A percentile compares a stretch with the other conserved stretches of the same genome.
Evolutionary conservation across 2,797 vertebrate genomes (phyloP).

Genomic region (Hydrocynus forskahlii): DNA sequence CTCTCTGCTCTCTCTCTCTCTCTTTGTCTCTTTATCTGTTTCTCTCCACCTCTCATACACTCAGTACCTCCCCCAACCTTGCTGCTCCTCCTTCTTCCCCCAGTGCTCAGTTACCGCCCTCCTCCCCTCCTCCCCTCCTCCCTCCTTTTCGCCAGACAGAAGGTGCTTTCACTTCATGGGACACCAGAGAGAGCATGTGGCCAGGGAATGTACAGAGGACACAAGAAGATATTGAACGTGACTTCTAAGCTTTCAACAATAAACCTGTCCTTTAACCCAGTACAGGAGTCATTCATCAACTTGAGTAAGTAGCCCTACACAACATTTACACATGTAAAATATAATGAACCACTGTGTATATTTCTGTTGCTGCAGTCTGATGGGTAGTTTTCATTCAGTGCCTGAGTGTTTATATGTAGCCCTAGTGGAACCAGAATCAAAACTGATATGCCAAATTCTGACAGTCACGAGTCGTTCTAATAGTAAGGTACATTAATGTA

Average conservation of each 20-base stretch:
- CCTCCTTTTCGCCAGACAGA: constrained; percentile 49
- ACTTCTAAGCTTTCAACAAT: constrained; percentile 7
- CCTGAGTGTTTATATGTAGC: no score
- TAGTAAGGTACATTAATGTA: not conserved
- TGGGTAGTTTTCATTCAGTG: not conserved
- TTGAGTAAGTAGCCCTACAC: constrained; percentile 47
- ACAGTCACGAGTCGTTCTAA: no score
- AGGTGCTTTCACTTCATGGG: constrained; percentile 42
- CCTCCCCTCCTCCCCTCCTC: constrained; percentile 13
- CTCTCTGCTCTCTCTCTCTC: not conserved
- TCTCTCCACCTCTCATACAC: constrained; percentile 22
- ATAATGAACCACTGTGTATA: not conserved
- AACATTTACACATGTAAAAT: not conserved
- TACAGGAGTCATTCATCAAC: constrained; percentile 22
- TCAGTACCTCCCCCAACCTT: not conserved
- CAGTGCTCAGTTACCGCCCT: constrained; percentile 29
- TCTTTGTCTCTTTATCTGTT: not conserved
- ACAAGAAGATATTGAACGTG: constrained; percentile 24
- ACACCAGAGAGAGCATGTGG: constrained; percentile 36
- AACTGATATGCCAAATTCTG: no score
- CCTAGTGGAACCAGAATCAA: no score
- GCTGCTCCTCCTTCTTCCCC: not conserved
- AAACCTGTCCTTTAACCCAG: constrained; percentile 20
- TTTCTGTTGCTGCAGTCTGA: constrained; percentile 8
- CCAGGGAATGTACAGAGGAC: constrained; percentile 34